Evolutionary conservation across 2,113 vertebrate species (phyloP).

Genomic region (Hassar affinis): DNA sequence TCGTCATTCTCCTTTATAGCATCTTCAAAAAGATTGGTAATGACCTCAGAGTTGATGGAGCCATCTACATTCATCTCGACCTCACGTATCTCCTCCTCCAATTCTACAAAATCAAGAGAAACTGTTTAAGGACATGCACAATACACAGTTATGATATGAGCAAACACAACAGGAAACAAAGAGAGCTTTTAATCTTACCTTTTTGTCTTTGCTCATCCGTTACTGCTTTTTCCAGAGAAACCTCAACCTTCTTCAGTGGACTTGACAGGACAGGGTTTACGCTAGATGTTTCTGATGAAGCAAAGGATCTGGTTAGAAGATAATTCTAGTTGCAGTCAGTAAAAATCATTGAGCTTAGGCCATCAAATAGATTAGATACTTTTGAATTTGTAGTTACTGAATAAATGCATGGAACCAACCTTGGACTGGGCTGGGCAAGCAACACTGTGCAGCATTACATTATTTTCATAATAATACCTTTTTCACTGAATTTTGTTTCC

Average conservation of each 20-base stretch:
- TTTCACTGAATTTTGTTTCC: slow-evolving; percentile 1
- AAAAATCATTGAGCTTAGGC: neutral
- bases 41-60: slow-evolving; percentile 85
- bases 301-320: slow-evolving; percentile 22
- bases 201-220: slow-evolving; percentile 40
- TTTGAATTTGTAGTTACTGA: neutral
- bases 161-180: neutral
- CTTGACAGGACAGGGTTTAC: slow-evolving; percentile 57
- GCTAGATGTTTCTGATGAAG: slow-evolving; percentile 4
- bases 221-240: slow-evolving; percentile 1
- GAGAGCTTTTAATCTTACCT: slow-evolving; percentile 24
- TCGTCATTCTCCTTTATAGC: slow-evolving; percentile 77
- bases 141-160: neutral
- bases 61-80: slow-evolving; percentile 71
- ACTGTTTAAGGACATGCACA: slow-evolving; percentile 50
- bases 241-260: slow-evolving; percentile 49
- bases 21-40: slow-evolving; percentile 85
- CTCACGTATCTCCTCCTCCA: slow-evolving; percentile 64
- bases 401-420: neutral
- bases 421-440: neutral
- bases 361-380: neutral
- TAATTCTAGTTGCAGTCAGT: neutral
- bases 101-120: slow-evolving; percentile 45
- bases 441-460: neutral
- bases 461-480: neutral